A percentile compares a stretch with the other conserved stretches of the same genome.
Conservation (phyloP, 2,797 vertebrate genomes). For the Sebastes hubbsi region DNA sequence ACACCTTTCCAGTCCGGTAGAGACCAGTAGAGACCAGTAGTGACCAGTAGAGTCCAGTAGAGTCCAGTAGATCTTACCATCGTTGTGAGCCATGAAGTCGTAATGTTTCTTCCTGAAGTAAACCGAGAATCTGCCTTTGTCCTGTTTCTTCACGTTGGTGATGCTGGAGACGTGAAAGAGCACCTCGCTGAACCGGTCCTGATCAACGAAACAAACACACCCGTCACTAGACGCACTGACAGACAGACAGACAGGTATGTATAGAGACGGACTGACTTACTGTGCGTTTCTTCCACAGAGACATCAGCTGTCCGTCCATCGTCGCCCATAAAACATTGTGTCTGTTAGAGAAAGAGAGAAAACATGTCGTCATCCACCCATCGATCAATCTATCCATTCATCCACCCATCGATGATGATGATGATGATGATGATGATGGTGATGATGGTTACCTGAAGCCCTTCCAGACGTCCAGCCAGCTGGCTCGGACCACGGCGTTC, state of each 20-base stretch:
- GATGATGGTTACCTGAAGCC: slow-evolving; percentile 77
- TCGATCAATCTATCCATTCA: background rate
- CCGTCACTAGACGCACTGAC: background rate
- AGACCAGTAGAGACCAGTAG: background rate
- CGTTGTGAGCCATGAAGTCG: slow-evolving; percentile 83
- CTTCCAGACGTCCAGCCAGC: slow-evolving; percentile 84
- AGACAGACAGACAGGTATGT: background rate
- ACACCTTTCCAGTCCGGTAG: background rate
- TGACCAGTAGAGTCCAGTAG: background rate
- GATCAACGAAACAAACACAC: slow-evolving; percentile 7
- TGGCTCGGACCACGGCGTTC: slow-evolving; percentile 68
- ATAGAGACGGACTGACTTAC: slow-evolving; percentile 61
- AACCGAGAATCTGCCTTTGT: slow-evolving; percentile 74
- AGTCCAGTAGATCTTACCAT: slow-evolving; percentile 57
- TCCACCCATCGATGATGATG: background rate
- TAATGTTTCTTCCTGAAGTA: slow-evolving; percentile 82
- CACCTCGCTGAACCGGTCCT: slow-evolving; percentile 82
- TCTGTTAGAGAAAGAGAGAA: slow-evolving; percentile 53
- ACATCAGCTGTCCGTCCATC: slow-evolving; percentile 80
- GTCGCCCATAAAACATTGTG: slow-evolving; percentile 80
- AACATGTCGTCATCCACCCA: background rate
- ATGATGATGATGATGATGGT: no score
- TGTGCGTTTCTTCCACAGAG: slow-evolving; percentile 82
- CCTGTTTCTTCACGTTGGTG: slow-evolving; percentile 74
- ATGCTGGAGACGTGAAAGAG: slow-evolving; percentile 82